phyloP scores from a whole-genome alignment of 2,797 vertebrate genomes.

The Atherinosoma microstoma region DNA sequence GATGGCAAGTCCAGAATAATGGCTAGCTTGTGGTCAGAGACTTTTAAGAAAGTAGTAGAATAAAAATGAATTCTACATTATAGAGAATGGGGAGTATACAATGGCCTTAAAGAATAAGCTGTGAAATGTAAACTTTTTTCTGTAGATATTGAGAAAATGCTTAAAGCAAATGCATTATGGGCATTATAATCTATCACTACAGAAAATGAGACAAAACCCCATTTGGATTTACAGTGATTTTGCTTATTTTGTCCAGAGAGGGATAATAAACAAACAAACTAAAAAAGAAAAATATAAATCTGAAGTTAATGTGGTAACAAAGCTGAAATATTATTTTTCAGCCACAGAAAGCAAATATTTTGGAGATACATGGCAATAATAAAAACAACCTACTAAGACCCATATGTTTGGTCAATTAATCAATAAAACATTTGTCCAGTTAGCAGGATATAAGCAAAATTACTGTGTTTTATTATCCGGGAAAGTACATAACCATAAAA shows the following conservation, averaged over 20 bases:
- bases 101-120: neutral
- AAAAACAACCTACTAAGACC: neutral
- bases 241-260: neutral
- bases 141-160: neutral
- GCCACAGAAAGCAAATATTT: neutral
- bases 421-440: neutral
- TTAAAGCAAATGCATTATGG: neutral
- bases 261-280: no score
- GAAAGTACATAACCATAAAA: conserved; percentile 1
- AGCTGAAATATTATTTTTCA: neutral
- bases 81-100: neutral
- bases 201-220: no score
- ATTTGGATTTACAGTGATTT: neutral
- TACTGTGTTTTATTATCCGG: neutral
- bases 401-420: neutral
- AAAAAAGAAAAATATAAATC: neutral
- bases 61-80: neutral
- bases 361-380: neutral
- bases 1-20: conserved; percentile 12
- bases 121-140: neutral
- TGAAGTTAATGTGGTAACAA: neutral
- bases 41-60: conserved; percentile 14
- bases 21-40: neutral
- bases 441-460: neutral
- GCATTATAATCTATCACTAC: no score